Percentiles rank a stretch among this genome's conserved stretches.
phyloP scores from a whole-genome alignment of 2,797 vertebrate species.

The Xyrichtys novacula region DNA sequence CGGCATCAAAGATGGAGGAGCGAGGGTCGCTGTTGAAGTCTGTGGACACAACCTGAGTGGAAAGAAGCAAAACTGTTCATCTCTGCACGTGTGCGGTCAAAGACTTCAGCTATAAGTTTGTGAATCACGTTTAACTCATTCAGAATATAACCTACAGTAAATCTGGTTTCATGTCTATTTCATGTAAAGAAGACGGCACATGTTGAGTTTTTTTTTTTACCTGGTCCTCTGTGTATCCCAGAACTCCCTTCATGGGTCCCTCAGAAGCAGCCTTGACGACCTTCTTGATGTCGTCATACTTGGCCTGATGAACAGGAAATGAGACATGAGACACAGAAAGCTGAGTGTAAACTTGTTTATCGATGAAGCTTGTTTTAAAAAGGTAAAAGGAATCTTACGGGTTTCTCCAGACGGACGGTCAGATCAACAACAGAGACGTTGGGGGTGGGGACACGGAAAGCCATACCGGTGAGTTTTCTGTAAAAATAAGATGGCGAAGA shows the following conservation, averaged over 20 bases:
- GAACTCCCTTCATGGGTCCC: conserved; percentile 91
- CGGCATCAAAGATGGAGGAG: conserved; percentile 94
- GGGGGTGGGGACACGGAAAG: conserved; percentile 93
- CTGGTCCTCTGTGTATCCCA: conserved; percentile 94
- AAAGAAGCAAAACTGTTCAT: background rate
- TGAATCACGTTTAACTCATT: no score
- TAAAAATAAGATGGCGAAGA: background rate
- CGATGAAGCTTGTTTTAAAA: background rate
- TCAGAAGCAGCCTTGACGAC: conserved; percentile 90
- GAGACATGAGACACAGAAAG: background rate
- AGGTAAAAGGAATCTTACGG: conserved; percentile 78
- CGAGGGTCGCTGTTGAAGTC: conserved; percentile 91
- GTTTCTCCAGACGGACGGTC: conserved; percentile 91
- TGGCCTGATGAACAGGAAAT: conserved; percentile 80
- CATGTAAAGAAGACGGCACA: no score
- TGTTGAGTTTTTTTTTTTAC: conserved; percentile 14
- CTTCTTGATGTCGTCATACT: conserved; percentile 93
- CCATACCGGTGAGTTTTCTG: conserved; percentile 95
- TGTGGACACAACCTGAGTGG: conserved; percentile 89
- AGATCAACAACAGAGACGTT: conserved; percentile 94
- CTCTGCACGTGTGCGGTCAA: background rate
- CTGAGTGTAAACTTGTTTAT: background rate
- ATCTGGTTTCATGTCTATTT: no score
- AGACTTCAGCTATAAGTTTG: no score
- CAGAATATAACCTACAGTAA: no score